Percentiles rank a stretch among this genome's conserved stretches.
Conservation (phyloP, 2,888 invertebrate genomes). For the Caenorhabditis doughertyi region DNA sequence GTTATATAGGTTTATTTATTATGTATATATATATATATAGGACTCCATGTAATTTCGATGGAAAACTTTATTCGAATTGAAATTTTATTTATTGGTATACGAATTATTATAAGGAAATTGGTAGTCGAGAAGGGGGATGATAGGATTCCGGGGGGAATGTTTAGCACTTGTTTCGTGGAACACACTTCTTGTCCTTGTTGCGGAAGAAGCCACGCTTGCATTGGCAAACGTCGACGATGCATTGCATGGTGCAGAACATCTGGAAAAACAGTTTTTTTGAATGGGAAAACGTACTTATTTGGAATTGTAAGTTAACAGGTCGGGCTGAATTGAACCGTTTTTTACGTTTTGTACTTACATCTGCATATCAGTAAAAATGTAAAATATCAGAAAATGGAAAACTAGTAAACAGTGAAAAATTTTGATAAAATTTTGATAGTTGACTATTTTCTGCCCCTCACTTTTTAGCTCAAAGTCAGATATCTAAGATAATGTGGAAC, state of each 20-base stretch:
- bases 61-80: neutral
- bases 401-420: too few species aligned
- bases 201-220: conserved; percentile 62
- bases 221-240: conserved; percentile 56
- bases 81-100: neutral
- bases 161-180: conserved; percentile 51
- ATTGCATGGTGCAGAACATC: conserved; percentile 62
- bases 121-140: neutral
- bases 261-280: conserved; percentile 7
- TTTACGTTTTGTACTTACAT: too few species aligned
- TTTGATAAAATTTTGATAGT: too few species aligned
- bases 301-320: too few species aligned
- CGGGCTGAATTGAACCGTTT: too few species aligned
- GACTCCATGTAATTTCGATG: neutral
- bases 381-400: too few species aligned
- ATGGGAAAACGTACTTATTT: too few species aligned
- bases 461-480: too few species aligned
- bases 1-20: neutral
- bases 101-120: neutral
- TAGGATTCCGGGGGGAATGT: neutral
- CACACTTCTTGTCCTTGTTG: conserved; percentile 62
- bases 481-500: too few species aligned
- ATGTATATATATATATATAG: neutral
- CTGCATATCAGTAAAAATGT: too few species aligned
- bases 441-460: too few species aligned